Evolutionary conservation across 2,888 invertebrate genomes (phyloP).

Genomic region (Apoderus coryli): DNA sequence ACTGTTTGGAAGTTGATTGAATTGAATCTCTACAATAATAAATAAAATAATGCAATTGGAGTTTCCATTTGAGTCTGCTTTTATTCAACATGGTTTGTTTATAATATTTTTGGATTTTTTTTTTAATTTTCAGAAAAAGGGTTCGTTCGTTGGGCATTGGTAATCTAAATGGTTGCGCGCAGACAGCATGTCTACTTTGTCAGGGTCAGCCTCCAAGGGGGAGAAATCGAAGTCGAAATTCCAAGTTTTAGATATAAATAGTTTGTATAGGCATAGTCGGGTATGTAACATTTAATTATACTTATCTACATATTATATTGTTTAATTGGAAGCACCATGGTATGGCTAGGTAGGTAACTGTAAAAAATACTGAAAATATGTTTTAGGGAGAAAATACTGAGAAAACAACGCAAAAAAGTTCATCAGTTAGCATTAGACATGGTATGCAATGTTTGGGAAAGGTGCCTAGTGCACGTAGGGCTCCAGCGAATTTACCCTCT

Average conservation of each 20-base stretch:
- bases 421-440: conserved; percentile 85
- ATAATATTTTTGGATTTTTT: conserved; percentile 7
- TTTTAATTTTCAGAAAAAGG: conserved; percentile 40
- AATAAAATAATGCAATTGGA: no score
- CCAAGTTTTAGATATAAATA: conserved; percentile 96
- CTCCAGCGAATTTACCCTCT: conserved; percentile 98
- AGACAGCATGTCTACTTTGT: conserved; percentile 94
- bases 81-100: conserved; percentile 8
- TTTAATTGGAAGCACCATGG: no score
- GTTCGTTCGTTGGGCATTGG: conserved; percentile 62
- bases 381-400: conserved; percentile 71
- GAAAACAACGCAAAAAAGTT: conserved; percentile 76
- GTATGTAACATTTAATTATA: conserved; percentile 41
- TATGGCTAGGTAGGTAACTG: no score
- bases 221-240: conserved; percentile 90
- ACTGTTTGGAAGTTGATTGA: neutral
- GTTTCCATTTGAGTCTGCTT: neutral
- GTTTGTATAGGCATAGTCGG: conserved; percentile 78
- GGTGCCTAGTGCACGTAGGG: conserved; percentile 94
- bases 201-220: conserved; percentile 74
- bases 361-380: no score
- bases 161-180: conserved; percentile 83
- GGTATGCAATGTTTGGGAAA: conserved; percentile 99
- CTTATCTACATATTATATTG: no score
- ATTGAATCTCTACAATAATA: neutral